Evolutionary conservation across 2,797 vertebrate genomes (phyloP).

Genomic region (Cossypha niveicapilla): DNA sequence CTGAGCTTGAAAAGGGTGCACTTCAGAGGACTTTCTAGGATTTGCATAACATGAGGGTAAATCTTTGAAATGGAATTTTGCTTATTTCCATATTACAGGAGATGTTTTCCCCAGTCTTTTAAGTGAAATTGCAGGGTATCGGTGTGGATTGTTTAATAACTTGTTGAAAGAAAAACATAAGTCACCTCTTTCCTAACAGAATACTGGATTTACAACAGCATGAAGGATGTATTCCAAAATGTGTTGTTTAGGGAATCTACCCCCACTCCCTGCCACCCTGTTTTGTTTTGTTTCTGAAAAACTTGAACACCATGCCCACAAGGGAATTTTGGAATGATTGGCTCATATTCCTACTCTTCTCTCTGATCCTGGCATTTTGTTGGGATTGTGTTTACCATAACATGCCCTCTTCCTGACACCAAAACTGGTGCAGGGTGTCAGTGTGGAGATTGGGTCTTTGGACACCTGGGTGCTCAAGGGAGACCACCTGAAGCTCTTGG

Average conservation of each 20-base stretch:
- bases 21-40: neutral
- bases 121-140: neutral
- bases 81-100: neutral
- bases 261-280: neutral
- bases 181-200: neutral
- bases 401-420: neutral
- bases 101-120: neutral
- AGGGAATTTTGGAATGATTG: neutral
- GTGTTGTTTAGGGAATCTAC: neutral
- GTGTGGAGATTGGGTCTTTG: neutral
- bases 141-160: neutral
- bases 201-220: neutral
- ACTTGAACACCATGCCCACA: neutral
- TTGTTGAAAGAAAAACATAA: neutral
- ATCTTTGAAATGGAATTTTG: neutral
- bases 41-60: neutral
- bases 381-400: neutral
- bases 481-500: neutral
- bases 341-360: neutral
- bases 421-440: neutral
- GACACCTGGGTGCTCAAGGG: neutral
- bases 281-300: neutral
- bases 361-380: neutral
- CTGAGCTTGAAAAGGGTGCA: neutral
- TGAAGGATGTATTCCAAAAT: neutral